Base-by-base conservation (phyloP, 2,113 vertebrate genomes). In the Cyanoderma ruficeps region DNA sequence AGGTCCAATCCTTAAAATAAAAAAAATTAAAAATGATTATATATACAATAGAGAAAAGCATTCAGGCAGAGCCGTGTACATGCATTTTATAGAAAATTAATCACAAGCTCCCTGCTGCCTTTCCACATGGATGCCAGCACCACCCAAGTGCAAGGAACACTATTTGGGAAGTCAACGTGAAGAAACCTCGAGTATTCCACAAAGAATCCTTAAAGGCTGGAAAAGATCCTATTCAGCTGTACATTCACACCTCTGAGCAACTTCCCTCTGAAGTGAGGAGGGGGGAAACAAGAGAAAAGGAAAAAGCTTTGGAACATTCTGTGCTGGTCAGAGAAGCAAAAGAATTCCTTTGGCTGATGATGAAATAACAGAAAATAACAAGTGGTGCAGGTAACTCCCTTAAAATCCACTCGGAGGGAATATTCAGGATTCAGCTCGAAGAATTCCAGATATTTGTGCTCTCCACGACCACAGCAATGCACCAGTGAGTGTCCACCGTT, bases 1-100 rank as follows among this genome's bases (percentile, higher is more conserved):
- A 99, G 78, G 98, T 99, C 99, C 99, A 99, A 95, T 99, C 99
- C 99, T 99, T 90, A 61, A 76, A 96, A 94, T 86, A 77, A 33
- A 49, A 78, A 19, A 86, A 39, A 31, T 23, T 33, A 78, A 76
- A 89, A 68, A 46, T 1, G 47, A 47, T 83, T 86, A 95, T 3
- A 71, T 5, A 47, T 5, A 19, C 10, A 67, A 87, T 3, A 55
- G 12, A 64, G 33, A 47, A 78, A 72, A 82, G 20, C 11, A 53
- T 31, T 37, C 50, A 77, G 42, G 20, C 44, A 74, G 53, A 84
- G 52, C 44, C 25, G 7, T 61, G 17, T 2, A 50, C 0, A 1
- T 8, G 28, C 9, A 27, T 28, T 35, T 63, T 27, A 16, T 1
- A 10, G 9, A 30, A 64, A 47, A 47, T 64, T 23, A 59, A 61